phyloP scores from a whole-genome alignment of 2,888 invertebrate species.

The Pycnomerus fuliginosus region DNA sequence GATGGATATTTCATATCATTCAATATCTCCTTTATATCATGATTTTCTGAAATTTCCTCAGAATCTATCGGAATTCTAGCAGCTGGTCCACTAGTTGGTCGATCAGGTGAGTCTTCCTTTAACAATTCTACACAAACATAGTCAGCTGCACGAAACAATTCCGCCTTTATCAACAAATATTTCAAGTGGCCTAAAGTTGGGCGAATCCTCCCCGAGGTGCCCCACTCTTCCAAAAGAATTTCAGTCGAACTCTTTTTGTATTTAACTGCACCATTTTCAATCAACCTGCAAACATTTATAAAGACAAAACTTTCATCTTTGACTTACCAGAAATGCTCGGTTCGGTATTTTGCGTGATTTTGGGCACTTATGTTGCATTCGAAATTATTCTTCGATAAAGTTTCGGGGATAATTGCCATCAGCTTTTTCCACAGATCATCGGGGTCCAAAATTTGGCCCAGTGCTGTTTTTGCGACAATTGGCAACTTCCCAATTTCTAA shows the following conservation, averaged over 20 bases:
- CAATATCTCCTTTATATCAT: conserved; percentile 38
- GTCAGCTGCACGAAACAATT: conserved; percentile 76
- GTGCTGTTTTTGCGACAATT: conserved; percentile 47
- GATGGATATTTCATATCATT: conserved; percentile 47
- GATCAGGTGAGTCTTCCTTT: conserved; percentile 57
- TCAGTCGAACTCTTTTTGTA: conserved; percentile 63
- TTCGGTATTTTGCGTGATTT: conserved; percentile 61
- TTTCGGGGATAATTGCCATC: conserved; percentile 69
- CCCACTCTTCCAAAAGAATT: conserved; percentile 81
- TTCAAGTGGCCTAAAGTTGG: conserved; percentile 70
- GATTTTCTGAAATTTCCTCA: conserved; percentile 7
- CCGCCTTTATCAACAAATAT: conserved; percentile 63
- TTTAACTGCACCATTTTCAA: conserved; percentile 62
- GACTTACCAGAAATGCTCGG: conserved; percentile 65
- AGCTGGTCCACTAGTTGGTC: conserved; percentile 68
- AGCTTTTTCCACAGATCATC: conserved; percentile 74
- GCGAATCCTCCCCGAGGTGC: conserved; percentile 72
- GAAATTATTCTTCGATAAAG: conserved; percentile 52
- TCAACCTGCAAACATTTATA: conserved; percentile 55
- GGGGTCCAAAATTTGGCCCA: conserved; percentile 66
- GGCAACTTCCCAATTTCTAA: conserved; percentile 74
- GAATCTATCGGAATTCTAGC: conserved; percentile 57
- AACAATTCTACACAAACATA: conserved; percentile 66
- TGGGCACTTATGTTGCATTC: conserved; percentile 39
- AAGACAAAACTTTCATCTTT: conserved; percentile 7